Evolutionary conservation across 2,888 invertebrate species (phyloP).

Genomic region (Coenonympha arcania): DNA sequence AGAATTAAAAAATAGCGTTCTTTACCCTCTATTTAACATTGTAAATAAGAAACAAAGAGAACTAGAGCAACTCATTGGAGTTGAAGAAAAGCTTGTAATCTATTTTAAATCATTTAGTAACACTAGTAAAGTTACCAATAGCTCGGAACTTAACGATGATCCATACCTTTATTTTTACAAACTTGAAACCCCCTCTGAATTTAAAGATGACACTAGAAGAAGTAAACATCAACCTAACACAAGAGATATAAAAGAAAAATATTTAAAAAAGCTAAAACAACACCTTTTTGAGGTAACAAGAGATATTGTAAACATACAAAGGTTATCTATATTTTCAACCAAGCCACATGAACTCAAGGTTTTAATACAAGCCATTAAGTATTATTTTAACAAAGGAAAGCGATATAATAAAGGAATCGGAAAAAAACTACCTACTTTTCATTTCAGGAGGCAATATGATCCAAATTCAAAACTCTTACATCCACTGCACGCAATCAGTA

Average conservation of each 20-base stretch:
- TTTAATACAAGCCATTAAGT: slow-evolving; percentile 41
- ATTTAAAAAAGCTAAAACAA: slow-evolving; percentile 43
- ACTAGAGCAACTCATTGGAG: slow-evolving; percentile 38
- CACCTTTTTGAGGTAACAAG: slow-evolving; percentile 48
- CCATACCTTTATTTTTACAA: slow-evolving; percentile 7
- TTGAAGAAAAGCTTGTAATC: slow-evolving; percentile 39
- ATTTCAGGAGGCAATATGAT: slow-evolving; percentile 11
- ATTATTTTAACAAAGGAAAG: slow-evolving; percentile 38
- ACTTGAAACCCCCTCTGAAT: background rate
- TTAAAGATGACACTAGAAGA: slow-evolving; percentile 29
- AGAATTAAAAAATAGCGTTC: slow-evolving; percentile 11
- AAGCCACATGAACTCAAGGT: slow-evolving; percentile 40
- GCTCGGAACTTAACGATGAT: background rate
- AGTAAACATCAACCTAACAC: slow-evolving; percentile 27
- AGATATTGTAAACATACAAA: slow-evolving; percentile 42
- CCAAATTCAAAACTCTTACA: slow-evolving; percentile 5
- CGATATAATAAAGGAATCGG: slow-evolving; percentile 11
- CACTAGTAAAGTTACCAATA: slow-evolving; percentile 1
- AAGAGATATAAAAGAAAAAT: too few species aligned
- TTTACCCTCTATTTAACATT: slow-evolving; percentile 38
- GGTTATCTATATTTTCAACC: slow-evolving; percentile 27
- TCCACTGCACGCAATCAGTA: slow-evolving; percentile 31
- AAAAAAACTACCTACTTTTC: slow-evolving; percentile 12
- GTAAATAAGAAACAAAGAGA: slow-evolving; percentile 45
- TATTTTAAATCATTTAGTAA: slow-evolving; percentile 33